phyloP scores from a whole-genome alignment of 2,888 invertebrate species.

The Smittia aterrima region DNA sequence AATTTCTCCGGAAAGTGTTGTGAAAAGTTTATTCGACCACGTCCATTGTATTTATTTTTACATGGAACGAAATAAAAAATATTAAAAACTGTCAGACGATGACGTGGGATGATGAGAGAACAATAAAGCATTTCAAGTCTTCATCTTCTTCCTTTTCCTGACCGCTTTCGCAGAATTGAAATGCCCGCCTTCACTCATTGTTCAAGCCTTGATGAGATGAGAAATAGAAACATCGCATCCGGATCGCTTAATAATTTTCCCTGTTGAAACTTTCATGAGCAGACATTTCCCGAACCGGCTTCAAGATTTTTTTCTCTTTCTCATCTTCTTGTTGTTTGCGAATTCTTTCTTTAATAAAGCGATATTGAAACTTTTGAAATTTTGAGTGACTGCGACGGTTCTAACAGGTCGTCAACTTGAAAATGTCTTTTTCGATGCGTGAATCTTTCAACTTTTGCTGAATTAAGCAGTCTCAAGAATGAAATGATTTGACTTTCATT shows the following conservation, averaged over 20 bases:
- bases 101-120: neutral
- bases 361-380: too few species aligned
- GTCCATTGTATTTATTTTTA: too few species aligned
- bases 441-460: too few species aligned
- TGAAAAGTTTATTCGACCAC: too few species aligned
- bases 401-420: too few species aligned
- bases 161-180: neutral
- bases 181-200: neutral
- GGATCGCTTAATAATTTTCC: neutral
- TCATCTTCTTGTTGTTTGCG: neutral
- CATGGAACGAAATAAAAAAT: too few species aligned
- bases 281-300: neutral
- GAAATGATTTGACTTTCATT: too few species aligned
- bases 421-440: too few species aligned
- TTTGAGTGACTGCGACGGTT: too few species aligned
- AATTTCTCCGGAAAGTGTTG: too few species aligned
- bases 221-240: slow-evolving; percentile 2
- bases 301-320: neutral
- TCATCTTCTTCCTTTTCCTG: neutral
- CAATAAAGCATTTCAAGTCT: neutral
- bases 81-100: neutral
- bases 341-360: neutral
- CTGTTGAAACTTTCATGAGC: neutral
- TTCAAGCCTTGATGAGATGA: neutral
- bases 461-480: too few species aligned